Base-by-base conservation (phyloP, 30 jellyfish, hydroid and myxozoan species). In the Cassiopea andromeda region DNA sequence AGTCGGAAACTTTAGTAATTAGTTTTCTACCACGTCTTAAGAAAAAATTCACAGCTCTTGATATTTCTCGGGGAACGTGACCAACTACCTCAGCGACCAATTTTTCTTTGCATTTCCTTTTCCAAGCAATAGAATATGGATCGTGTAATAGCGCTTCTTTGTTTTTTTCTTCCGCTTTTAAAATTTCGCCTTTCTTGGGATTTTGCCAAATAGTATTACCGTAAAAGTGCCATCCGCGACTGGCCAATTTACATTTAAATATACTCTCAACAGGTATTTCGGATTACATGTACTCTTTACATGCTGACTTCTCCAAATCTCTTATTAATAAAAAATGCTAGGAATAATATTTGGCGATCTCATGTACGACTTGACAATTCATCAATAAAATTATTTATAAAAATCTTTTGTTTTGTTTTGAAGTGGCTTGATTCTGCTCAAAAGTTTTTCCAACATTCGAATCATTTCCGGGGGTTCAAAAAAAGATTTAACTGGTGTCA, bases 111-210 rank as follows among this genome's bases (percentile, higher is more conserved):
- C 15, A 44, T 47, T 84, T 84, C 78, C 7, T 72, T 46, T 84
- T 84, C 92, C 92, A 84, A 18, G 92, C 91, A 10, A 84, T 50
- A 16, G 92, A 8, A 48, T 73, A 70, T 13, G 90, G 90, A 50
- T 84, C 92, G 27, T 72, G 83, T 19, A n/a, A 14, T 15, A 84
- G 58, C 6, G 92, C 92, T 38, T 7, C 80, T n/a, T 73, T 73
- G 90, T 73, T 50, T 2, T 8, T 69, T 38, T 64, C 60, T 67
- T 81, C 90, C 7, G 90, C 82, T 59, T n/a, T 59, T 0, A 81
- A 64, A 16, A 38, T 61, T 46, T 81, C 81, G 16, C 81, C 90
- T 67, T 64, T 81, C 71, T 81, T 81, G 69, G 81, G 90, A 81
- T 46, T 81, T 49, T 81, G 60, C 82, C 81, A 81, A 48, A 69